phyloP scores from a whole-genome alignment of 2,797 vertebrate species.

The Podarcis lilfordi region DNA sequence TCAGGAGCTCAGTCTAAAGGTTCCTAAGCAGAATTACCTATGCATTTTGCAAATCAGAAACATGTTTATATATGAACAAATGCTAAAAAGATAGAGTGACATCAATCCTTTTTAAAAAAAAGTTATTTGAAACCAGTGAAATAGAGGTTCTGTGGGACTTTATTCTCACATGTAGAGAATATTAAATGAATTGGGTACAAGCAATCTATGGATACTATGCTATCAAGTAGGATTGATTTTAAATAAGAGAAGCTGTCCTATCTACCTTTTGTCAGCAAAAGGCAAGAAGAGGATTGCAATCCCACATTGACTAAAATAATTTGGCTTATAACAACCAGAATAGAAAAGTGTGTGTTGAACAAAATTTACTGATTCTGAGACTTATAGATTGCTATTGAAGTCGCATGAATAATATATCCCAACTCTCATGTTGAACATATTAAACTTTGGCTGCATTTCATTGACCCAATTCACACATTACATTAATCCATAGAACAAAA shows the following conservation, averaged over 20 bases:
- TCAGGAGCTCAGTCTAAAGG: background rate
- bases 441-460: background rate
- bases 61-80: background rate
- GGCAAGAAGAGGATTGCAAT: background rate
- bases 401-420: background rate
- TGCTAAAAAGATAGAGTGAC: background rate
- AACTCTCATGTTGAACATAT: background rate
- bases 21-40: background rate
- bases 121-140: background rate
- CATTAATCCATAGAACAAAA: too few species aligned
- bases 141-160: background rate
- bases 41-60: background rate
- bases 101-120: background rate
- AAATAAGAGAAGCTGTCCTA: constrained; percentile 32
- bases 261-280: constrained; percentile 16
- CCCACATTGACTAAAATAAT: constrained; percentile 9
- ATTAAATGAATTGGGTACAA: background rate
- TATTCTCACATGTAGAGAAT: background rate
- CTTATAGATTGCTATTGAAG: background rate
- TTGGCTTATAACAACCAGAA: background rate
- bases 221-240: constrained; percentile 16
- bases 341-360: background rate
- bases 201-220: background rate
- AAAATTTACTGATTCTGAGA: background rate
- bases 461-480: background rate